A percentile compares a stretch with the other conserved stretches of the same genome.
Evolutionary conservation across 2,797 vertebrate genomes (phyloP).

Genomic region (Phrynocephalus vlangalii): DNA sequence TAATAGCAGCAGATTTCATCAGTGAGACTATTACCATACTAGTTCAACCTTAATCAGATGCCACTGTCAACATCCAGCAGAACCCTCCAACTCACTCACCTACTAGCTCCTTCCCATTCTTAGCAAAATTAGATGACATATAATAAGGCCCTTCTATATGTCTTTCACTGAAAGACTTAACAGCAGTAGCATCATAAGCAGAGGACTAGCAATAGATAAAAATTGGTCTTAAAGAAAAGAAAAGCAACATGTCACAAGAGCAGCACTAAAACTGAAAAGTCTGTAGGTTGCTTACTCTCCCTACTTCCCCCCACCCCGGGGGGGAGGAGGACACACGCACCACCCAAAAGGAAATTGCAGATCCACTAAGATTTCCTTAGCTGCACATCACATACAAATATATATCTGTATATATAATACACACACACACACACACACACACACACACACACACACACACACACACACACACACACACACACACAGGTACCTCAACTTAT

Average conservation of each 20-base stretch:
- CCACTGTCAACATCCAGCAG: not conserved
- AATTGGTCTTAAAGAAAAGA: not conserved
- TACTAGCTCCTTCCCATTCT: too few relatives aligned
- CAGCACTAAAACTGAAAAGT: not conserved
- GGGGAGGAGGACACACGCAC: too few relatives aligned
- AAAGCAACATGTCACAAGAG: not conserved
- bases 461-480: too few relatives aligned
- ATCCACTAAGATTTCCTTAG: not conserved
- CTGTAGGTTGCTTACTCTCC: not conserved
- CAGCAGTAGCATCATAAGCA: not conserved
- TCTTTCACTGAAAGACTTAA: not conserved
- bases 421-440: too few relatives aligned
- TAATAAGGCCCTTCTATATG: not conserved
- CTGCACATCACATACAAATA: not conserved
- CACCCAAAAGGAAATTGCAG: not conserved
- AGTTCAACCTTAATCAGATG: too few relatives aligned
- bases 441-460: too few relatives aligned
- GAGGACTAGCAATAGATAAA: not conserved
- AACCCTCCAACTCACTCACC: not conserved
- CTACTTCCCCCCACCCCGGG: too few relatives aligned
- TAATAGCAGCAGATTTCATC: not conserved
- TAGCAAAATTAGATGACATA: not conserved
- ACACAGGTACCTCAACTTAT: too few relatives aligned
- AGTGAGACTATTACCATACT: not conserved
- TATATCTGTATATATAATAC: too few relatives aligned